Conservation (phyloP, 2,888 invertebrate genomes). For the Tipula lateralis region DNA sequence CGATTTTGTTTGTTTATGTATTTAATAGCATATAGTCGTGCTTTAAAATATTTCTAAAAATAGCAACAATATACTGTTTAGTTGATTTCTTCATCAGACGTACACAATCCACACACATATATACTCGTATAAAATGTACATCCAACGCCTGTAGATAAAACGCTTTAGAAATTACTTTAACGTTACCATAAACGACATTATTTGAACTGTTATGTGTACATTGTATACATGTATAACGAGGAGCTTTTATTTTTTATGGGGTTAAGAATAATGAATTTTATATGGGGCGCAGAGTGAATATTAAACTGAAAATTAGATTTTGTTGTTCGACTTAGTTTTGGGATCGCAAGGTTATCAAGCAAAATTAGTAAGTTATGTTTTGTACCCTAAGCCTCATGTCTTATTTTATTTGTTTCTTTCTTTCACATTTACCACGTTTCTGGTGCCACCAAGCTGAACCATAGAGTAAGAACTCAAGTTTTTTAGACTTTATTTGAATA, state of each 20-base stretch:
- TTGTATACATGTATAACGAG: neutral
- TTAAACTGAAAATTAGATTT: neutral
- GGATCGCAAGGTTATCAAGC: too few relatives aligned
- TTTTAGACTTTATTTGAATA: too few relatives aligned
- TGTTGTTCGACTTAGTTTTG: too few relatives aligned
- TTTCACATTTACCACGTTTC: too few relatives aligned
- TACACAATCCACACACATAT: neutral
- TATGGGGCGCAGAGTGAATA: neutral
- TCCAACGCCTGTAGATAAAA: neutral
- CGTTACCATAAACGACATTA: neutral
- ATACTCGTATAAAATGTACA: neutral
- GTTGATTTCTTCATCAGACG: neutral
- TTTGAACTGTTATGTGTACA: neutral
- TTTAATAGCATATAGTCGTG: neutral
- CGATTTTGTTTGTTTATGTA: neutral
- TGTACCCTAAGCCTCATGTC: too few relatives aligned
- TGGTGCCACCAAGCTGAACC: too few relatives aligned
- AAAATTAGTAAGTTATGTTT: too few relatives aligned
- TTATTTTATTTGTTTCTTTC: too few relatives aligned
- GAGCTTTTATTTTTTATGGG: neutral
- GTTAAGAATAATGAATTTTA: neutral
- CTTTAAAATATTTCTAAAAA: neutral
- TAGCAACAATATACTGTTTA: neutral
- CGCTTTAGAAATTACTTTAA: neutral
- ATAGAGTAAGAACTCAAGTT: too few relatives aligned